These are phyloP conservation scores for Struthidea cinerea DNA, from an alignment of 2,113 vertebrate genomes.

Conservation along the genomic window DNA sequence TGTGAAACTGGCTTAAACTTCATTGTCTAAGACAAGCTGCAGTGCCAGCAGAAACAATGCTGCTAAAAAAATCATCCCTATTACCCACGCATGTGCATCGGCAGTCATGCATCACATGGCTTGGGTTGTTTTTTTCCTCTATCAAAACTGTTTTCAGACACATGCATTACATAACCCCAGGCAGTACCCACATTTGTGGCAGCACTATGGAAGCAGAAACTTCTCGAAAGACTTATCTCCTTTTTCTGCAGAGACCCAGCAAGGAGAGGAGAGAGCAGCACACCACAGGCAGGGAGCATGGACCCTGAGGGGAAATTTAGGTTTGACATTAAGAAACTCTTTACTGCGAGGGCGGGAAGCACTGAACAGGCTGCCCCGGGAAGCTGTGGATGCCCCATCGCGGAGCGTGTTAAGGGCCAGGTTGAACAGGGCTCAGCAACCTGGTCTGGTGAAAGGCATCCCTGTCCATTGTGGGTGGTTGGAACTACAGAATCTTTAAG, in stretches of 20 bases:
- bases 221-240: background rate
- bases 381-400: too few relatives aligned
- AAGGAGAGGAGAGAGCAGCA: too few relatives aligned
- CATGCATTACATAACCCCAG: background rate
- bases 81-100: background rate
- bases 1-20: background rate
- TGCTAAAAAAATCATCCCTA: background rate
- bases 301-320: rapidly evolving
- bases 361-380: too few relatives aligned
- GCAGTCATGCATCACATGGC: background rate
- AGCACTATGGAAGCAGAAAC: background rate
- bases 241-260: background rate
- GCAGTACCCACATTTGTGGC: background rate
- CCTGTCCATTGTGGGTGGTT: rapidly evolving
- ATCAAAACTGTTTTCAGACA: background rate
- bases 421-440: background rate
- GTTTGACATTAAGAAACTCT: background rate
- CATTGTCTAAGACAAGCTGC: background rate
- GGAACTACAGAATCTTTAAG: too few relatives aligned
- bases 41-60: background rate
- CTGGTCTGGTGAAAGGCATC: background rate
- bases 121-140: background rate
- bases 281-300: rapidly evolving
- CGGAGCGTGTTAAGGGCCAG: rapidly evolving
- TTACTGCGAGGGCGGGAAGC: rapidly evolving